phyloP scores from a whole-genome alignment of 2,888 invertebrate species.

The Arctia plantaginis region DNA sequence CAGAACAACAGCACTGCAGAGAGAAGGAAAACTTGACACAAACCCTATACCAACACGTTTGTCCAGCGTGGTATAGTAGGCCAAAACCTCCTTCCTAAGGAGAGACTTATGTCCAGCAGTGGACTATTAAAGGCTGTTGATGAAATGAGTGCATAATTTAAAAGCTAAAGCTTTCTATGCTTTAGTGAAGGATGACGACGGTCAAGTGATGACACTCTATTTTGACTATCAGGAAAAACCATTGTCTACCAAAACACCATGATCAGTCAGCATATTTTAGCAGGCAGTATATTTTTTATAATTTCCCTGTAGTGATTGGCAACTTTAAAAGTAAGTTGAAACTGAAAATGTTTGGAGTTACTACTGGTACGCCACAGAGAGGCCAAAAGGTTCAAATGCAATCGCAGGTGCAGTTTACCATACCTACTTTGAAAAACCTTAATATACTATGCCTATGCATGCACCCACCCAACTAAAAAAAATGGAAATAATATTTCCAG shows the following conservation, averaged over 20 bases:
- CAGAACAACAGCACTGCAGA: no score
- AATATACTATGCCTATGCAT: constrained; percentile 8
- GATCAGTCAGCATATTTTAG: constrained; percentile 21
- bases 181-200: background rate
- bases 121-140: no score
- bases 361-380: constrained; percentile 23
- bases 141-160: background rate
- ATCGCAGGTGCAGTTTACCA: constrained; percentile 21
- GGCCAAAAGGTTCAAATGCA: constrained; percentile 18
- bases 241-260: constrained; percentile 22
- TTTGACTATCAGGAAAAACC: constrained; percentile 25
- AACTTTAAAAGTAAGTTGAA: constrained; percentile 17
- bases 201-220: constrained; percentile 8
- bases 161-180: background rate
- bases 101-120: no score
- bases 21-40: no score
- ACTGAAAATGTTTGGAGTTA: constrained; percentile 21
- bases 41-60: no score
- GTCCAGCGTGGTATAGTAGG: no score
- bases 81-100: no score
- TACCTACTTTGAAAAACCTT: constrained; percentile 15
- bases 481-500: no score
- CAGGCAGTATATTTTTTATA: constrained; percentile 24
- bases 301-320: constrained; percentile 19
- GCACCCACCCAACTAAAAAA: no score